Evolutionary conservation across 2,888 invertebrate species (phyloP).

Genomic region (Zootermopsis nevadensis): DNA sequence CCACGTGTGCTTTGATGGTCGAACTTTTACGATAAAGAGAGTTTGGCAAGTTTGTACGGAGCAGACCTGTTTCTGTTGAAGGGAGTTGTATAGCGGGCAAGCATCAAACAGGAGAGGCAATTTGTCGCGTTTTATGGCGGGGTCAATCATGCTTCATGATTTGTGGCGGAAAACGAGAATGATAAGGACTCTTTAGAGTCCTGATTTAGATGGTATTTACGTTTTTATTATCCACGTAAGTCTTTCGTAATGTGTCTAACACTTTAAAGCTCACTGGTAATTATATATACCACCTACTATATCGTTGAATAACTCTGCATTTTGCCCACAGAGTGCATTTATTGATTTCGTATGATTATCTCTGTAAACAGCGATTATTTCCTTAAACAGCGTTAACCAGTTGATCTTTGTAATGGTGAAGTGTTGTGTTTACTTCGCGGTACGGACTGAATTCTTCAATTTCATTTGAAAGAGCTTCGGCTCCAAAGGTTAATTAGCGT

Average conservation of each 20-base stretch:
- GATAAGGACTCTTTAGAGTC: not conserved
- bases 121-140: not conserved
- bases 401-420: too few relatives aligned
- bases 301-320: too few relatives aligned
- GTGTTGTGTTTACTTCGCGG: too few relatives aligned
- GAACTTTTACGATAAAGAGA: slow-evolving; percentile 7
- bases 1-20: not conserved
- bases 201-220: not conserved
- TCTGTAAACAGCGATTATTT: too few relatives aligned
- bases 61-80: not conserved
- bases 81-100: not conserved
- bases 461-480: too few relatives aligned
- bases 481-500: too few relatives aligned
- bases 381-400: too few relatives aligned
- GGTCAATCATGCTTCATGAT: not conserved
- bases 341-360: too few relatives aligned
- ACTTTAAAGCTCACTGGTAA: too few relatives aligned
- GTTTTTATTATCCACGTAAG: not conserved
- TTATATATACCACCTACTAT: too few relatives aligned
- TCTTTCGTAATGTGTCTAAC: not conserved
- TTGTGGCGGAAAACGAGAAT: not conserved
- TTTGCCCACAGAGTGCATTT: too few relatives aligned
- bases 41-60: not conserved
- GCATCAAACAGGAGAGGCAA: not conserved
- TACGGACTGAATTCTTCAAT: too few relatives aligned